Percentiles rank a stretch among this genome's conserved stretches.
Evolutionary conservation across 2,113 vertebrate genomes (phyloP).

Genomic region (Hippopotamus amphibius): DNA sequence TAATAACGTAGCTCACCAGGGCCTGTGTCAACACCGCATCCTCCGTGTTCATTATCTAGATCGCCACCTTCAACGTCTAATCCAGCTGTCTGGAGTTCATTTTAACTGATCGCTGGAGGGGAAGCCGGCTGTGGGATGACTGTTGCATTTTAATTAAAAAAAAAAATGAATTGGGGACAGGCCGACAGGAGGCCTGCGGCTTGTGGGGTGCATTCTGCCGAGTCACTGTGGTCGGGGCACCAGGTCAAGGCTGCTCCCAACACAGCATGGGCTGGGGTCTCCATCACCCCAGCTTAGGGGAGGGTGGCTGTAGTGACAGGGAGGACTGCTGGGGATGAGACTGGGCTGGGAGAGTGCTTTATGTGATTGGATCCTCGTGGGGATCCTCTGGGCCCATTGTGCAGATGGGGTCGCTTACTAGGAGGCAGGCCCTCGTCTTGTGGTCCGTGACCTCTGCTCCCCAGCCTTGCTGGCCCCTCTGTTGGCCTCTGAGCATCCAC

Average conservation of each 20-base stretch:
- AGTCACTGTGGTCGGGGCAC: accelerated
- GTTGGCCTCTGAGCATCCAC: accelerated
- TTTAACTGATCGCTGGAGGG: constrained; percentile 65
- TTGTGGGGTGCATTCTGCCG: accelerated
- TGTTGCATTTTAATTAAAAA: constrained; percentile 75
- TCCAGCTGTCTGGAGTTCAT: constrained; percentile 78
- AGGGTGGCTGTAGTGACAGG: accelerated
- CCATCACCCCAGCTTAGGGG: accelerated
- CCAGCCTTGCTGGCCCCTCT: not conserved
- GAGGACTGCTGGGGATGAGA: accelerated
- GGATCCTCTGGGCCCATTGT: not conserved
- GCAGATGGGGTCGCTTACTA: accelerated
- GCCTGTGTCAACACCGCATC: constrained; percentile 75
- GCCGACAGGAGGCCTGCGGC: not conserved
- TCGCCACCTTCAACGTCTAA: constrained; percentile 78
- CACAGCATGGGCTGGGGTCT: accelerated
- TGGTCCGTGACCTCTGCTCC: not conserved
- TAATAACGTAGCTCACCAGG: constrained; percentile 59
- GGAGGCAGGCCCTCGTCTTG: not conserved
- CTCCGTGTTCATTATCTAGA: constrained; percentile 68
- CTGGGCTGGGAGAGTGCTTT: not conserved
- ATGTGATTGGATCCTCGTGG: accelerated
- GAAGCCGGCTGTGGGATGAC: constrained; percentile 54
- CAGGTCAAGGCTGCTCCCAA: not conserved
- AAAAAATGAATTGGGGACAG: not conserved